Evolutionary conservation across 2,113 vertebrate genomes (phyloP).

Genomic region (Pao palembangensis): DNA sequence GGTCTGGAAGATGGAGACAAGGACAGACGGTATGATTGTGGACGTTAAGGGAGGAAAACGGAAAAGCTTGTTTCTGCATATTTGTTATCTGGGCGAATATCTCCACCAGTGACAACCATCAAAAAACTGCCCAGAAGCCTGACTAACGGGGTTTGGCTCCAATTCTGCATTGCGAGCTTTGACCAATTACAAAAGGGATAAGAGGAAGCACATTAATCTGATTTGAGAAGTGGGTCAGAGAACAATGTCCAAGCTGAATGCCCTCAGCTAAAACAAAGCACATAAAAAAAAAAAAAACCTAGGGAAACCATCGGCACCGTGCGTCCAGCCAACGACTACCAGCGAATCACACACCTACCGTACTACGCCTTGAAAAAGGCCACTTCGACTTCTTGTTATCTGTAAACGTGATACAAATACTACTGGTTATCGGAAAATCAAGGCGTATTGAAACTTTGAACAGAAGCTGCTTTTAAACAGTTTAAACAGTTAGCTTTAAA

Average conservation of each 20-base stretch:
- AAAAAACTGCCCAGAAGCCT: not conserved
- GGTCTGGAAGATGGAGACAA: constrained; percentile 56
- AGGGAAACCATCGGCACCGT: constrained; percentile 1
- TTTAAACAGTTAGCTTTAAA: too few relatives aligned
- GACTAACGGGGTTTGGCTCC: constrained; percentile 27
- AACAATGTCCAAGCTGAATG: constrained; percentile 60
- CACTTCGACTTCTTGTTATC: constrained; percentile 88
- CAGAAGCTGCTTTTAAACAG: too few relatives aligned
- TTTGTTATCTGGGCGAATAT: constrained; percentile 5
- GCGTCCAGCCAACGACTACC: constrained; percentile 1
- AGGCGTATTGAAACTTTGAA: too few relatives aligned
- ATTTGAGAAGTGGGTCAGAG: constrained; percentile 71
- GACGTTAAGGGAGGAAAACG: not conserved
- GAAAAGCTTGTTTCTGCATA: not conserved
- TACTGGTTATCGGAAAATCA: not conserved
- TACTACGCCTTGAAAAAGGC: constrained; percentile 83
- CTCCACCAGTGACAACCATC: not conserved
- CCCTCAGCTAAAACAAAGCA: constrained; percentile 32
- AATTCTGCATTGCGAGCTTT: constrained; percentile 41
- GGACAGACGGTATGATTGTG: not conserved
- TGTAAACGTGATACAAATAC: constrained; percentile 50
- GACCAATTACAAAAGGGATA: constrained; percentile 48
- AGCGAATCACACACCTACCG: constrained; percentile 68
- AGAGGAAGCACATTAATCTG: constrained; percentile 58
- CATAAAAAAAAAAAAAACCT: constrained; percentile 33